Base-by-base conservation (phyloP, 2,888 invertebrate species). In the Anaspis maculata region DNA sequence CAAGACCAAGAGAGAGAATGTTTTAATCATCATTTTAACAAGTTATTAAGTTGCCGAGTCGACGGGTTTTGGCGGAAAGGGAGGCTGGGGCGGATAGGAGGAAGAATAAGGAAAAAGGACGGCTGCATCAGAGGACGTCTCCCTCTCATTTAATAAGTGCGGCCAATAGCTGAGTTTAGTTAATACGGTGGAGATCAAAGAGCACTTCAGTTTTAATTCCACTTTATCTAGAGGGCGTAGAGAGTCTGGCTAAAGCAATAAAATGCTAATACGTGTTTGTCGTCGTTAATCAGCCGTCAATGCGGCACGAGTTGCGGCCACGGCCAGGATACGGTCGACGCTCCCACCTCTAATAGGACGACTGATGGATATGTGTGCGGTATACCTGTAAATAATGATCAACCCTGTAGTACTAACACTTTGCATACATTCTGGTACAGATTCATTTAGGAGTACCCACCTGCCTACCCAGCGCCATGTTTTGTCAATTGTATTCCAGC, bases 231-330 rank as follows among this genome's bases (percentile, higher is more conserved):
- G 61, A 65, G 68, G 68, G 66, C 62, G 63, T 62, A 59, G 58
- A 62, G 62, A 57, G 60, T 54, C 54, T 56, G 60, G 67, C 67
- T 61, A 59, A 65, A 62, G 65, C 75, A 77, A 77, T 77, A 77
- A 76, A 77, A 77, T 77, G 76, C 71, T 76, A 77, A 77, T 77
- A 72, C 66, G 68, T 76, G 75, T 76, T 76, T 75, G 75, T 72
- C 68, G 69, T 71, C 68, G 71, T 68, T 76, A 75, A 75, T 74
- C 74, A 74, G 54, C 56, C 62, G 62, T 57, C 56, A 61, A 60
- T 57, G 59, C 52, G 52, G 54, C 55, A 50, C 52, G 50, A 48
- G 46, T 44, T 44, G 32, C 42, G 38, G 34, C 37, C 31, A 19
- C 19, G 5, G 19, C 19, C 19, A 5, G n/a, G n/a, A n/a, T n/a